Evolutionary conservation across 2,113 vertebrate genomes (phyloP).

Genomic region (Centropus unirufus): DNA sequence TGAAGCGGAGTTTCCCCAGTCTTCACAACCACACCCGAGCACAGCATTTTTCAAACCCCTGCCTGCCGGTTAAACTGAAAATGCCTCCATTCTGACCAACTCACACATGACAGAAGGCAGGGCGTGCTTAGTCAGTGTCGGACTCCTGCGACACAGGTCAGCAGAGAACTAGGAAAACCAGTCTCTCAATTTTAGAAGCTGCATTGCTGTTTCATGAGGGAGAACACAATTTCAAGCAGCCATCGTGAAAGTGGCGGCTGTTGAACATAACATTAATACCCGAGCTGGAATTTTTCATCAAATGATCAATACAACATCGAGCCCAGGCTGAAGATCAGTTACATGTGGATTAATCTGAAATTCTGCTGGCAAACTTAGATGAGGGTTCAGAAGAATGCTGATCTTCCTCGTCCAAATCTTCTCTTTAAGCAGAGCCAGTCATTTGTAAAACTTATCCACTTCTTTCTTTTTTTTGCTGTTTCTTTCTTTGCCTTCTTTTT

Average conservation of each 20-base stretch:
- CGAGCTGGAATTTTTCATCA: neutral
- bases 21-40: accelerated
- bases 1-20: neutral
- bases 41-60: neutral
- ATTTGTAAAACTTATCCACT: neutral
- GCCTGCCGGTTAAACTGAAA: neutral
- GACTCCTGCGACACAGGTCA: neutral
- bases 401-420: neutral
- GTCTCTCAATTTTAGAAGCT: neutral
- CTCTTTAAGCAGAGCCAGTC: neutral
- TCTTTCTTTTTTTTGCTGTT: neutral
- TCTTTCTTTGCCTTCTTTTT: neutral
- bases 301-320: neutral
- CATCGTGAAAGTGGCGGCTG: neutral
- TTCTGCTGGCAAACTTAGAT: neutral
- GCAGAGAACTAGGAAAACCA: neutral
- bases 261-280: neutral
- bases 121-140: accelerated
- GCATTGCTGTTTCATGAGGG: neutral
- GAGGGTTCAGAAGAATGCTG: neutral
- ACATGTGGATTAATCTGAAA: neutral
- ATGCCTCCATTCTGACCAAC: neutral
- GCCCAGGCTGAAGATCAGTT: neutral
- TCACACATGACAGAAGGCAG: neutral
- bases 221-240: neutral